Evolutionary conservation across 1,140 invertebrate species (phyloP), one percentile per base, ranked within the genome.

Genomic region (Brachionus calyciflorus): DNA sequence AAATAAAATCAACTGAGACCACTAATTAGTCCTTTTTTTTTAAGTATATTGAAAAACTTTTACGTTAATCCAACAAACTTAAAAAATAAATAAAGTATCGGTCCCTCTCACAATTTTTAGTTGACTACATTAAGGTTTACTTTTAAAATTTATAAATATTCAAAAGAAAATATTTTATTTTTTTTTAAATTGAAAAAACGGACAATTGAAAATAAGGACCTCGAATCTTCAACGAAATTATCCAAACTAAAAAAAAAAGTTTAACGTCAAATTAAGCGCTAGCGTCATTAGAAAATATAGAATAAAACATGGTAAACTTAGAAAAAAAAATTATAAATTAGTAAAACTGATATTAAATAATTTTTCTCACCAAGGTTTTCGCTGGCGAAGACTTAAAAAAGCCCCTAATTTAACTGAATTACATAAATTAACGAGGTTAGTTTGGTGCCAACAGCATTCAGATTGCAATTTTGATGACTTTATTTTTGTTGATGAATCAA

Each of bases 251-350:
- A n/a, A 46, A 1, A 46, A 46, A 46, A 46, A 12, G 44, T n/a
- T n/a, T 46, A n/a, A n/a, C n/a, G n/a, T n/a, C n/a, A n/a, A n/a
- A n/a, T n/a, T n/a, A n/a, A n/a, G n/a, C n/a, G n/a, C n/a, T n/a
- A n/a, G n/a, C n/a, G n/a, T 46, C 17, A 51, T 51, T 21, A n/a
- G 48, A 51, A 51, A 51, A 51, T 51, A 51, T 51, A 51, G 48
- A 51, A 21, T 51, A 3, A 51, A 51, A 51, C 48, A 21, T 21
- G 48, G 48, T 21, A 51, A 51, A 51, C 48, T 51, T 21, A 51
- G 24, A 21, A 51, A 51, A 51, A 51, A 21, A 51, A 51, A 51
- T 21, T 51, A n/a, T n/a, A n/a, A n/a, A n/a, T n/a, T n/a, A n/a
- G n/a, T n/a, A n/a, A n/a, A n/a, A n/a, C n/a, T n/a, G n/a, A n/a